Evolutionary conservation across 2,888 invertebrate species (phyloP).

Genomic region (Parnassius glacialis): DNA sequence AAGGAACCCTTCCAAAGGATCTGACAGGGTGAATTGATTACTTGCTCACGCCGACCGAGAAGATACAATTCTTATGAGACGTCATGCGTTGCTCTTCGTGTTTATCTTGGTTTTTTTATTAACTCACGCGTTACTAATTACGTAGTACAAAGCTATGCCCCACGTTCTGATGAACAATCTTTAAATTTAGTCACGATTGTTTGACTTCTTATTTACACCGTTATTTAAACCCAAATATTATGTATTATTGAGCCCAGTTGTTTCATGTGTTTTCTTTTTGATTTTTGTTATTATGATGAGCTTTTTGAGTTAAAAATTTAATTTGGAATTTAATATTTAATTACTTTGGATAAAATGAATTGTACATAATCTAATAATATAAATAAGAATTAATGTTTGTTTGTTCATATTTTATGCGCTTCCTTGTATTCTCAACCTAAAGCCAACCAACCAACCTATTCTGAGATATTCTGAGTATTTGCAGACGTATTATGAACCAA

Average conservation of each 20-base stretch:
- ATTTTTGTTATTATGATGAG: neutral
- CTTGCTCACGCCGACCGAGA: constrained; percentile 1
- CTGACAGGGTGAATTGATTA: constrained; percentile 41
- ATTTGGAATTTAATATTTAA: too few relatives aligned
- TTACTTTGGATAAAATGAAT: too few relatives aligned
- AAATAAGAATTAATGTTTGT: too few relatives aligned
- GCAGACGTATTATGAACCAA: too few relatives aligned
- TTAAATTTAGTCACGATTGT: constrained; percentile 8
- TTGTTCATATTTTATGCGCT: too few relatives aligned
- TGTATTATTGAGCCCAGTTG: too few relatives aligned
- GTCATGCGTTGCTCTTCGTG: constrained; percentile 17
- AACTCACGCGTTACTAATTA: constrained; percentile 19
- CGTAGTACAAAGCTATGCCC: neutral
- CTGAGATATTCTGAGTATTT: too few relatives aligned
- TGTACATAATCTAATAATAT: too few relatives aligned
- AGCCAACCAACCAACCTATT: too few relatives aligned
- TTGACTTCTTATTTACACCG: constrained; percentile 3
- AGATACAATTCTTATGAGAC: constrained; percentile 24
- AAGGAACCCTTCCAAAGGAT: constrained; percentile 37
- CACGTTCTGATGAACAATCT: neutral
- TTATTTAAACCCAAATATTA: neutral
- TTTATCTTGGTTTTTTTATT: constrained; percentile 14
- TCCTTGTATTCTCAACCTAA: too few relatives aligned
- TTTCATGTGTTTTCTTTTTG: neutral
- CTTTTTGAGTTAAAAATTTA: neutral